Conservation (phyloP, 2,888 invertebrate genomes). For the Diplazon laetatorius region DNA sequence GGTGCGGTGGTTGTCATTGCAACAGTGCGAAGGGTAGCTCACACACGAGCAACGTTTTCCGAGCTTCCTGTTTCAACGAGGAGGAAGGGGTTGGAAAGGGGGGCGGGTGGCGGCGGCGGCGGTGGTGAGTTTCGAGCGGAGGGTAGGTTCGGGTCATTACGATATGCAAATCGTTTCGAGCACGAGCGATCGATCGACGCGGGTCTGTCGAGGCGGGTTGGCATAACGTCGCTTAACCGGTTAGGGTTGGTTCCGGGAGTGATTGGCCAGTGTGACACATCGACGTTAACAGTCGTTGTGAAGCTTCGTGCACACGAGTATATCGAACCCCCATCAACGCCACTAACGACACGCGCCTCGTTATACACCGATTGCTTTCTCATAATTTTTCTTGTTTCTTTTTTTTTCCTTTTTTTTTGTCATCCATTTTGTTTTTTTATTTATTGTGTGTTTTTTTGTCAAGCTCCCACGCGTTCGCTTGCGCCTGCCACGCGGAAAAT, state of each 20-base stretch:
- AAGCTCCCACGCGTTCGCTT: slow-evolving; percentile 49
- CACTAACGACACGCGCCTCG: slow-evolving; percentile 79
- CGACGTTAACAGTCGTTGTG: slow-evolving; percentile 57
- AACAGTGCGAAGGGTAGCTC: slow-evolving; percentile 2
- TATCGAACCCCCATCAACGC: slow-evolving; percentile 72
- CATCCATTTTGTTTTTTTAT: not conserved
- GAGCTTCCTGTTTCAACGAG: slow-evolving; percentile 34
- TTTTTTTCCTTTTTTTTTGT: slow-evolving; percentile 10
- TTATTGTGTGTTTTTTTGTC: slow-evolving; percentile 11
- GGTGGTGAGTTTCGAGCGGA: slow-evolving; percentile 8
- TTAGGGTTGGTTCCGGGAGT: slow-evolving; percentile 65
- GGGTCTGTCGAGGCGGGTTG: slow-evolving; percentile 68
- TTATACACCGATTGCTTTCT: slow-evolving; percentile 77
- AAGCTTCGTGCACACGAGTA: slow-evolving; percentile 75
- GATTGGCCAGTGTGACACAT: slow-evolving; percentile 44
- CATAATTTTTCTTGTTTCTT: slow-evolving; percentile 56
- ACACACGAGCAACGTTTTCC: slow-evolving; percentile 36
- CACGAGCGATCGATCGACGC: slow-evolving; percentile 76
- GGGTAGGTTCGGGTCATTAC: slow-evolving; percentile 76
- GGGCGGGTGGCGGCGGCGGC: too few relatives aligned
- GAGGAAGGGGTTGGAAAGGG: not conserved
- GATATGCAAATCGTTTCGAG: slow-evolving; percentile 80
- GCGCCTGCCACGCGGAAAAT: slow-evolving; percentile 43
- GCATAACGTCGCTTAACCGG: slow-evolving; percentile 79
- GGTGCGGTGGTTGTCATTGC: slow-evolving; percentile 51